Conservation (phyloP, 2,797 vertebrate genomes). For the Alectoris magna region DNA sequence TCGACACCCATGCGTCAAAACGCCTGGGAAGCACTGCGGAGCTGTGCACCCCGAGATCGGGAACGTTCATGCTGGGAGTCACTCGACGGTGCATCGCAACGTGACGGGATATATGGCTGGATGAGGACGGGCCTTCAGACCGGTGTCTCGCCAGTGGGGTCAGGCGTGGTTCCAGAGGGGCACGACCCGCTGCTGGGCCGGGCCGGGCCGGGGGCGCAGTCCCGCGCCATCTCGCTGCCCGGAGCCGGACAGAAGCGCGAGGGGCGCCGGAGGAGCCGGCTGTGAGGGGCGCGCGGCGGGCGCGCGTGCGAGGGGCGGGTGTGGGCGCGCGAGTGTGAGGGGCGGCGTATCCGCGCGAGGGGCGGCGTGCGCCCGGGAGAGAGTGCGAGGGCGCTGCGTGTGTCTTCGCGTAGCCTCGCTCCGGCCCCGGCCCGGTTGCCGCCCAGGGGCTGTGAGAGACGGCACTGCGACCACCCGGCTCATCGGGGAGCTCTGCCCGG, state of each 20-base stretch:
- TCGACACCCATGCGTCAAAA: neutral
- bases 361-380: neutral
- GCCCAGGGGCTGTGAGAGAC: neutral
- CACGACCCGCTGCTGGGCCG: neutral
- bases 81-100: rapidly evolving
- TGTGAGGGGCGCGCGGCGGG: neutral
- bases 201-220: rapidly evolving
- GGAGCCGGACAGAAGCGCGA: too few relatives aligned
- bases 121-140: neutral
- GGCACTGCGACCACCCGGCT: neutral
- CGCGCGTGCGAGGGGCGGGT: neutral
- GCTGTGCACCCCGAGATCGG: neutral
- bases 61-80: neutral
- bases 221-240: neutral
- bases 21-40: neutral
- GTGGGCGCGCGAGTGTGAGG: neutral
- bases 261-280: neutral
- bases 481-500: neutral
- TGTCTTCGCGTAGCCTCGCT: neutral
- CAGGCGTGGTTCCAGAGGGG: neutral
- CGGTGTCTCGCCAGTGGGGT: neutral
- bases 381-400: neutral
- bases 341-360: neutral
- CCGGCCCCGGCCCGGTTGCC: neutral
- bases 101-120: neutral